These are phyloP conservation scores for Luidia sarsii DNA, from an alignment of 53 echinoderm and acorn worm genomes.

Conservation along the genomic window DNA sequence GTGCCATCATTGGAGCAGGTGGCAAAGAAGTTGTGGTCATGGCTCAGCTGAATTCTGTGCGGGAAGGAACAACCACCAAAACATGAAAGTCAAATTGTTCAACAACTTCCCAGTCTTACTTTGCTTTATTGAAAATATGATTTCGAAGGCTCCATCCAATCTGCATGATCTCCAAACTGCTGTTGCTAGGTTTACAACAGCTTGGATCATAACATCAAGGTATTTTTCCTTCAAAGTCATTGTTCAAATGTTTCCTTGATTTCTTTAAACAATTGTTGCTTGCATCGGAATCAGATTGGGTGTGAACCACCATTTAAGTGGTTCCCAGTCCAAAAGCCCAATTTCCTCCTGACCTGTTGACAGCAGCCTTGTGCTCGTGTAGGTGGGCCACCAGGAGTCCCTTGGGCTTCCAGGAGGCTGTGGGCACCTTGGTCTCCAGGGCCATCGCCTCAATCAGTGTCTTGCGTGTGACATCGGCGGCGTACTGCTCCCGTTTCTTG, in stretches of 20 bases:
- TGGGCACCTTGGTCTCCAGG: constrained; percentile 81
- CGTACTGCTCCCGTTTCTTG: constrained; percentile 90
- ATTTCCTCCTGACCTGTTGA: constrained; percentile 83
- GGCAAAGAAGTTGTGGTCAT: constrained; percentile 86
- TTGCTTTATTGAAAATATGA: too few species aligned
- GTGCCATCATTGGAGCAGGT: constrained; percentile 92
- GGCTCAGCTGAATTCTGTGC: constrained; percentile 82
- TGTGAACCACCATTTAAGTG: too few species aligned
- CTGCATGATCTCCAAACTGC: too few species aligned
- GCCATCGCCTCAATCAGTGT: constrained; percentile 78
- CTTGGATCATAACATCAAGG: not conserved
- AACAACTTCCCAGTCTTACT: too few species aligned
- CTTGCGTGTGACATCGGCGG: constrained; percentile 67
- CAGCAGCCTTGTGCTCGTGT: constrained; percentile 95
- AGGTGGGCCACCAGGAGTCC: constrained; percentile 92
- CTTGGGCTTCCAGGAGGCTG: constrained; percentile 87
- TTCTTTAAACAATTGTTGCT: too few species aligned
- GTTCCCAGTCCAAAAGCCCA: too few species aligned
- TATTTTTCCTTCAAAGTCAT: not conserved
- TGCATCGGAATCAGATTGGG: too few species aligned
- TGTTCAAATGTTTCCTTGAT: too few species aligned
- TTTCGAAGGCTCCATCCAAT: too few species aligned
- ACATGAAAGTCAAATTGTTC: too few species aligned
- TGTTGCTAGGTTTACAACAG: too few species aligned
- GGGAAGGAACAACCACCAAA: not conserved